Base-by-base conservation (phyloP, 1,140 invertebrate genomes). In the Prorops nasuta region DNA sequence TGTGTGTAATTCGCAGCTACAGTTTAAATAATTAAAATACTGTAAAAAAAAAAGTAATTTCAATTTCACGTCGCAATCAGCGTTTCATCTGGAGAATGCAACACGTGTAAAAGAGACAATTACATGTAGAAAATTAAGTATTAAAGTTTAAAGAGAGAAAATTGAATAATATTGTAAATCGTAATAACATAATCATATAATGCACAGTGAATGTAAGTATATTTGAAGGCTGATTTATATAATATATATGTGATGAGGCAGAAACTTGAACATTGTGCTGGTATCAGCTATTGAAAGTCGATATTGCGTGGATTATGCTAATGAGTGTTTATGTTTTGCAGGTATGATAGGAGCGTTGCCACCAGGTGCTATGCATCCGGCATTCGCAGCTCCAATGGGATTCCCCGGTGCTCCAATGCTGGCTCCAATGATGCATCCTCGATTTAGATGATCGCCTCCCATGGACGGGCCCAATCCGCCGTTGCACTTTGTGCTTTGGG, bases 361-460 rank as follows among this genome's bases (percentile, higher is more conserved):
- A 53, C 85, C 84, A 31, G 84, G 84, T 69, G 80, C 82, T 56
- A 84, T 86, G 68, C 78, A 80, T 72, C 79, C 77, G 66, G 80
- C 84, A 60, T 85, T 85, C 60, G 83, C 81, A 24, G 70, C 81
- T n/a, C 83, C 82, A 36, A 83, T 85, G 81, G 78, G 73, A 42
- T 84, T 83, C 55, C 82, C 81, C 14, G 78, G 81, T 55, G 81
- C 77, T 49, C 83, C 81, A 50, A 81, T 85, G 78, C 69, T 82
- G 51, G 76, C 80, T 48, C 84, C 84, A 51, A 84, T 87, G 82
- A 86, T 88, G 85, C 86, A 86, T 70, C 86, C 86, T 47, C 83
- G 86, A 71, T 89, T 87, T 75, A 87, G 86, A 87, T 89, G 86
- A 89, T 89, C 86, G 60, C 79, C 72, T 63, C 71, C 80, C 35